Base-by-base conservation (phyloP, 2,797 vertebrate species). In the Leptodactylus fallax region DNA sequence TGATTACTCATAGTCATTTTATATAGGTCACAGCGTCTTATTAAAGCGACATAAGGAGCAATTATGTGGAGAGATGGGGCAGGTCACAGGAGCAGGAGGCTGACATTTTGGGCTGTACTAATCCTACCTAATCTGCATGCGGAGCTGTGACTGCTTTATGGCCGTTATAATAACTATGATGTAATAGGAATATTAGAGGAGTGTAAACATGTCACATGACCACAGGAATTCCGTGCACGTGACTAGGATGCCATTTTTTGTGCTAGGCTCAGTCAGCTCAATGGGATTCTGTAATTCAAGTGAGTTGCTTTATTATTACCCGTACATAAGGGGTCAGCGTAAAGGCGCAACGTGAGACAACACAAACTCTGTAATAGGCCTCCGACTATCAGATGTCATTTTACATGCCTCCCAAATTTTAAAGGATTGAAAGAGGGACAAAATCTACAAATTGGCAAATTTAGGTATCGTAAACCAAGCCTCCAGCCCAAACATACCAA, bases 1-100 rank as follows among this genome's bases (percentile, higher is more conserved):
- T 45, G 61, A 83, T 86, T 60, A 56, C 79, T 82, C 71, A 61
- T 25, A 51, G 87, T 56, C 45, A 36, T 55, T 81, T 79, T 86
- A 89, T 86, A 77, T 89, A 89, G 84, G 88, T 86, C 88, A 83
- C 10, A 58, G 8, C 21, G 47, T 19, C 49, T 72, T 49, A 77
- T 82, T 85, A 85, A 78, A 85, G 83, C 60, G 49, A 81, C 45
- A 84, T 69, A 79, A 84, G 81, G n/a, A 74, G 51, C 72, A n/a
- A 76, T 76, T 71, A 36, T 58, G 16, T 36, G 36, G 16, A 36
- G 13, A 81, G 25, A 71, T 53, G 23, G 19, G 23, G 67, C 51
- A 58, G 82, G 67, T 58, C 67, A 83, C 19, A 23, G 19, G 25
- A 13, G 36, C 25, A 45, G 27, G 49, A 36, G 36, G 36, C 36